These are phyloP conservation scores for Macrotus californicus DNA, from an alignment of 2,113 vertebrate species.

Conservation along the genomic window DNA sequence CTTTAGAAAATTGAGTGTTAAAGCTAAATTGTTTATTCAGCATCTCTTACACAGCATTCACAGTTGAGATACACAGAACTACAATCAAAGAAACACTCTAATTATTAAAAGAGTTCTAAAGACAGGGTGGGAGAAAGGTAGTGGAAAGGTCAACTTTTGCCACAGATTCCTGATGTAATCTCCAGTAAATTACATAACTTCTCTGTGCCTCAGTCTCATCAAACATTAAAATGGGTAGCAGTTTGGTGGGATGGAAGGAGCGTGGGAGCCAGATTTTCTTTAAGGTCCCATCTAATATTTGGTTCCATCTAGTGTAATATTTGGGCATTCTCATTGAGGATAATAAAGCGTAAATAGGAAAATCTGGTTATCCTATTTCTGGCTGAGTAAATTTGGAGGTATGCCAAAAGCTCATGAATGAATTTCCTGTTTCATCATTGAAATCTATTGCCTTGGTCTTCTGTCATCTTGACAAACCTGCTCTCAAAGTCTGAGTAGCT, in stretches of 20 bases:
- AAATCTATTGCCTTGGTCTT: constrained; percentile 27
- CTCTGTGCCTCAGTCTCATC: neutral
- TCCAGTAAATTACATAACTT: neutral
- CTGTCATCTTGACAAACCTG: constrained; percentile 58
- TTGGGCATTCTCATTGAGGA: neutral
- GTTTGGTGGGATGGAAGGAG: neutral
- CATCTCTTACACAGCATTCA: too few species aligned
- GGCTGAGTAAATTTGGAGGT: neutral
- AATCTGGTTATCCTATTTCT: neutral
- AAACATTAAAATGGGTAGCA: neutral
- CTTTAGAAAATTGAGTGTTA: constrained; percentile 47
- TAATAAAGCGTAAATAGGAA: neutral
- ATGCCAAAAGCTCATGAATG: constrained; percentile 19
- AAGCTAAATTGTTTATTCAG: neutral
- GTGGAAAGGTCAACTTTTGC: neutral
- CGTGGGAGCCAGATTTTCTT: neutral
- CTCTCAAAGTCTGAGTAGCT: constrained; percentile 26
- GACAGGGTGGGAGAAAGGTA: neutral
- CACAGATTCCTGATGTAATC: neutral
- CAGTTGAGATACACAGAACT: neutral
- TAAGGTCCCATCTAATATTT: neutral
- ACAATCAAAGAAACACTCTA: neutral
- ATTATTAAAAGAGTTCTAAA: neutral
- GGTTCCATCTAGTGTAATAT: neutral
- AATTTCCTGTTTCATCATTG: constrained; percentile 50